phyloP scores from a whole-genome alignment of 2,113 vertebrate species.

The Hippocampus guttulatus region DNA sequence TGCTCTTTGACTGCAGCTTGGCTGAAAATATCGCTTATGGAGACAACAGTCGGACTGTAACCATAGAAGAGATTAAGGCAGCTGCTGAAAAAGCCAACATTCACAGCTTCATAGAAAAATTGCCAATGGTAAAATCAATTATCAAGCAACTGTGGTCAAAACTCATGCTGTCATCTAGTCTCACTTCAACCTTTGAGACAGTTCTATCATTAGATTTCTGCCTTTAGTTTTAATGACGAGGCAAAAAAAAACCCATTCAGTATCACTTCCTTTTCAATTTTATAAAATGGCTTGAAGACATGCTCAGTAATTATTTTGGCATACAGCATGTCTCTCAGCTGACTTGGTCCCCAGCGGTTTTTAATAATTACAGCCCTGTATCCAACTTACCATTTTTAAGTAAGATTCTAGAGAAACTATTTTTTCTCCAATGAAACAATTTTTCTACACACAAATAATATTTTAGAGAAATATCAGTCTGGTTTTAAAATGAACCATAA shows the following conservation, averaged over 20 bases:
- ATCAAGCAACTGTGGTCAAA: not conserved
- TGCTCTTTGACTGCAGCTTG: constrained; percentile 89
- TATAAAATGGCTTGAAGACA: not conserved
- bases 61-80: constrained; percentile 76
- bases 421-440: too few relatives aligned
- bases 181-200: not conserved
- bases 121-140: constrained; percentile 69
- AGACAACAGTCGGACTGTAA: constrained; percentile 81
- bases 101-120: constrained; percentile 82
- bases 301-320: not conserved
- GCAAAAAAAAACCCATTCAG: not conserved
- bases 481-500: too few relatives aligned
- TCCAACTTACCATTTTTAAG: too few relatives aligned
- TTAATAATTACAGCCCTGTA: too few relatives aligned
- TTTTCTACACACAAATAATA: too few relatives aligned
- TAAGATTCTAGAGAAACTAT: too few relatives aligned
- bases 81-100: constrained; percentile 90
- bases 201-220: not conserved
- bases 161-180: not conserved
- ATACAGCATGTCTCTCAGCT: not conserved
- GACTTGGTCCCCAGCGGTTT: too few relatives aligned
- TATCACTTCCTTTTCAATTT: not conserved
- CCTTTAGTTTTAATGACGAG: not conserved
- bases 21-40: constrained; percentile 93
- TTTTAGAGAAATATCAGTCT: too few relatives aligned